Evolutionary conservation across 2,888 invertebrate genomes (phyloP).

Genomic region (Tricholauxania praeusta): DNA sequence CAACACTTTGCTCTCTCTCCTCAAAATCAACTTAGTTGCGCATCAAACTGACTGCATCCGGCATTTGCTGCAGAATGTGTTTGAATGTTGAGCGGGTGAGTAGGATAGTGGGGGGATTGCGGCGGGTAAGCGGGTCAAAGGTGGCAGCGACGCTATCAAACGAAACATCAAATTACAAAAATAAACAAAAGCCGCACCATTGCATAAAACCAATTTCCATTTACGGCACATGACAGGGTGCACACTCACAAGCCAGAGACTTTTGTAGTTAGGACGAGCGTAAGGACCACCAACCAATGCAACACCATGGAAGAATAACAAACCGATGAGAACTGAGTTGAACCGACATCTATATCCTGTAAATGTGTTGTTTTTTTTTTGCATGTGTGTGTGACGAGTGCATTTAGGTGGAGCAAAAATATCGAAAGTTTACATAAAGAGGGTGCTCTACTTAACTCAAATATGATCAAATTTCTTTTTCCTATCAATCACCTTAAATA

Average conservation of each 20-base stretch:
- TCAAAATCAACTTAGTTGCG: background rate
- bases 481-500: too few species aligned
- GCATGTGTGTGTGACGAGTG: slow-evolving; percentile 31
- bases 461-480: too few species aligned
- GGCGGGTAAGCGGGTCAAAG: background rate
- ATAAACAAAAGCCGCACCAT: slow-evolving; percentile 60
- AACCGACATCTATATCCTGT: slow-evolving; percentile 7
- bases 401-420: too few species aligned
- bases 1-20: background rate
- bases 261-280: background rate
- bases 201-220: slow-evolving; percentile 64
- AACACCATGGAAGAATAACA: slow-evolving; percentile 6
- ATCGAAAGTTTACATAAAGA: too few species aligned
- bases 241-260: slow-evolving; percentile 20
- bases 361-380: slow-evolving; percentile 26
- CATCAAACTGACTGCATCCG: slow-evolving; percentile 33
- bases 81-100: background rate
- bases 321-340: slow-evolving; percentile 29
- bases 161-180: slow-evolving; percentile 53
- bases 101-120: background rate
- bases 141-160: slow-evolving; percentile 12
- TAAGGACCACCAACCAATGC: background rate
- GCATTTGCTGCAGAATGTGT: slow-evolving; percentile 5
- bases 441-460: too few species aligned
- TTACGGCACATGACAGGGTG: slow-evolving; percentile 49